Base-by-base conservation (phyloP, 2,797 vertebrate species). In the Chaenodraco wilsoni region DNA sequence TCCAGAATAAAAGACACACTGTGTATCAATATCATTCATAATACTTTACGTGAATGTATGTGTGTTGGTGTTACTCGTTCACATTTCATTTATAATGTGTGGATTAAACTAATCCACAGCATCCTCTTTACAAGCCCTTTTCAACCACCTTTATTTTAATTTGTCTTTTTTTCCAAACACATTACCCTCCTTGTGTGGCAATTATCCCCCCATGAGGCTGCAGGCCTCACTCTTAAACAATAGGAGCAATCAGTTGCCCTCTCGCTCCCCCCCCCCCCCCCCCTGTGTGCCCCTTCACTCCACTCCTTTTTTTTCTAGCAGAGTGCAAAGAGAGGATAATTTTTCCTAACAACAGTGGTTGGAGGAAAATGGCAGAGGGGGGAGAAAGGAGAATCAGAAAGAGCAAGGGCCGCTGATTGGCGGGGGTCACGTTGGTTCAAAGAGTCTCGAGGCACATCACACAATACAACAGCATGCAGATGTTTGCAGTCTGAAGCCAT, bases 201-300 rank as follows among this genome's bases (percentile, higher is more conserved):
- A 94, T 94, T 94, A 94, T 91, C 83, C 79, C 81, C 79, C 75
- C 84, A 90, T 90, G 92, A 91, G 89, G 89, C 87, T 84, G 82
- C 79, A 87, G 91, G 90, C 85, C 82, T 91, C 85, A 88, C 80
- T 90, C 84, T 88, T 89, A 94, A 91, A 95, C 94, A 95, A 95
- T 94, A 91, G 93, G 90, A 88, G 92, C 94, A 95, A 95, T 95
- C 94, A 95, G 89, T 81, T 85, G 83, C 69, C 82, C 89, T 85
- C 86, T 86, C 80, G 87, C 82, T 61, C 75, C 63, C 79, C 82
- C 23, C 33, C 82, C 23, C 33, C 83, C 60, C 81, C 79, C 74
- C 77, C n/a, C n/a, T 75, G 74, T 72, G 59, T 84, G 67, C 77
- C 84, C 78, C 83, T 88, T 85, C 72, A 78, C 81, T 71, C 69